A percentile compares a stretch with the other conserved stretches of the same genome.
Conservation (phyloP, 2,888 invertebrate species). For the Sminthurides aquaticus region DNA sequence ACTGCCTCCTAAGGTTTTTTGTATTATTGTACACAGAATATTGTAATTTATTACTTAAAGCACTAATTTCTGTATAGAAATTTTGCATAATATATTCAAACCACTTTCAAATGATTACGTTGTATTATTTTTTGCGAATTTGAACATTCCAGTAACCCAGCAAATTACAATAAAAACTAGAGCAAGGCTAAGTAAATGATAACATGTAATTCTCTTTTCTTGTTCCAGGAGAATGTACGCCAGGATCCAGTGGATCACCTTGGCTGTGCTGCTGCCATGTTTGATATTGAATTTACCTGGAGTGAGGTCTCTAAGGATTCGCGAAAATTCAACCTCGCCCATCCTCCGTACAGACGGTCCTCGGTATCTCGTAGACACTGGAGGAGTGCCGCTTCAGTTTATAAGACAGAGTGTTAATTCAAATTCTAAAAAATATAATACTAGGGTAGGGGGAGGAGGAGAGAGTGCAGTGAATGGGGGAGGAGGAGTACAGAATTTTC, state of each 20-base stretch:
- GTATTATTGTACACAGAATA: too few species aligned
- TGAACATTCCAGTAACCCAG: too few species aligned
- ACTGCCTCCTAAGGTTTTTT: too few species aligned
- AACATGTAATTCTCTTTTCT: too few species aligned
- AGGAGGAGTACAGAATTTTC: too few species aligned
- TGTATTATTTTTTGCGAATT: too few species aligned
- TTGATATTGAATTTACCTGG: background rate
- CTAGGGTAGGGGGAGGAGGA: background rate
- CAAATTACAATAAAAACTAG: too few species aligned
- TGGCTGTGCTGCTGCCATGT: background rate
- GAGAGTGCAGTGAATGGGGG: background rate
- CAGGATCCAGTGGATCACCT: background rate
- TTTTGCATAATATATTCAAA: too few species aligned
- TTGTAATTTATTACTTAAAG: too few species aligned
- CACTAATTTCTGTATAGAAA: too few species aligned
- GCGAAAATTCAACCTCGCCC: background rate
- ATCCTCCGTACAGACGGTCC: background rate
- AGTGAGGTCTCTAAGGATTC: background rate
- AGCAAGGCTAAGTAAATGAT: too few species aligned
- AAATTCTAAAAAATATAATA: background rate
- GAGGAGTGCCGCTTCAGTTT: background rate
- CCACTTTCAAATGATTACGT: too few species aligned
- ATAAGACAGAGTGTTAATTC: background rate
- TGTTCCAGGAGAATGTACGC: background rate
- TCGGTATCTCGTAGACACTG: constrained; percentile 1